Evolutionary conservation across 2,113 vertebrate genomes (phyloP), one percentile per base, ranked within the genome.

Genomic region (Edolisoma coerulescens): DNA sequence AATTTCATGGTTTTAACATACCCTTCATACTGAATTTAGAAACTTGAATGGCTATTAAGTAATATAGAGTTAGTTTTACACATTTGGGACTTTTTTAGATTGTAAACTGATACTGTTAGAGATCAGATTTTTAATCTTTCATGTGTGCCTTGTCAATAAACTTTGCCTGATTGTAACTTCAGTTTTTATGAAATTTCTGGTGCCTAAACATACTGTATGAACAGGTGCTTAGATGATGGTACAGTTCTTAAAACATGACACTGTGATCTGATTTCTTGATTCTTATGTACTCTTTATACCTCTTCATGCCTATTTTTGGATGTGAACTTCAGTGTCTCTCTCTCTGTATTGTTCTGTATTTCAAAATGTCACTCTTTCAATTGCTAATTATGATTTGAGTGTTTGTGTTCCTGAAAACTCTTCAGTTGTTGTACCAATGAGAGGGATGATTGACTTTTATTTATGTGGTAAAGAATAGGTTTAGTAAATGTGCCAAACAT

Each of bases 91-190:
- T 82, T 87, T 95, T 97, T 94, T 96, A 89, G 96, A 95, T 95
- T 97, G 95, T 97, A 94, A 95, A 74, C 91, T 96, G 93, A 96
- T 92, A 94, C 92, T 95, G 39, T 97, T 97, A 91, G 94, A 96
- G 89, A 89, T 96, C 61, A 94, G 84, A 89, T 92, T 96, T 97
- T 87, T 96, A 63, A 95, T 94, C 94, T 97, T 97, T 98, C 97
- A 96, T 98, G 95, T 97, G 98, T 98, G 98, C 98, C 98, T 98
- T 98, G 96, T 96, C 92, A 97, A 95, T 98, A 95, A 97, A 97
- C 96, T 97, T 93, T 96, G 39, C 73, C 88, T 97, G 96, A 97
- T 97, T 97, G 95, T 97, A 97, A 94, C 71, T 96, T 91, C 75
- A 41, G 60, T 97, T 98, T 94, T 96, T 76, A 95, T 94, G 61